A percentile compares a stretch with the other conserved stretches of the same genome.
These are phyloP conservation scores for Campaea margaritaria DNA, from an alignment of 2,888 invertebrate genomes.

Conservation along the genomic window DNA sequence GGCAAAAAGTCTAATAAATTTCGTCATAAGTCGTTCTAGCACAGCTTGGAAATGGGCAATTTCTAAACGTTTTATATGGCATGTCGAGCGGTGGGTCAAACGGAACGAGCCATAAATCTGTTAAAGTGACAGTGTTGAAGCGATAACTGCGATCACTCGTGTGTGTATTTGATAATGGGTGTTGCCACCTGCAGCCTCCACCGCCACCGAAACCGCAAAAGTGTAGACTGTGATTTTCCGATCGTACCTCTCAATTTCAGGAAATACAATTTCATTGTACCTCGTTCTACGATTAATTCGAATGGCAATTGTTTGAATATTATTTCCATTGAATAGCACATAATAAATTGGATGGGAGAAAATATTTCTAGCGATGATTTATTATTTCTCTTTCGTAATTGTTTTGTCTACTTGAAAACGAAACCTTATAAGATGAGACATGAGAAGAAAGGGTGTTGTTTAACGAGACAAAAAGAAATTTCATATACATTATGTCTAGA, in stretches of 20 bases:
- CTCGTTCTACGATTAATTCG: slow-evolving; percentile 1
- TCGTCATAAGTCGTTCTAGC: slow-evolving; percentile 50
- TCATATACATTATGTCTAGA: too few relatives aligned
- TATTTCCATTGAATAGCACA: slow-evolving; percentile 20
- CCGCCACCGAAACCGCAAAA: slow-evolving; percentile 42
- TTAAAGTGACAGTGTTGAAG: slow-evolving; percentile 63
- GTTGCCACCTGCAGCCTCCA: slow-evolving; percentile 57
- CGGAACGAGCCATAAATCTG: slow-evolving; percentile 67
- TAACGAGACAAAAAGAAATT: too few relatives aligned
- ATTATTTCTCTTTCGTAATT: background rate
- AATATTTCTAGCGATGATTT: background rate
- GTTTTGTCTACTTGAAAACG: slow-evolving; percentile 4
- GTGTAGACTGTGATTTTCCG: slow-evolving; percentile 28
- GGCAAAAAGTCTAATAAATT: slow-evolving; percentile 50
- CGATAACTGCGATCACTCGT: slow-evolving; percentile 69
- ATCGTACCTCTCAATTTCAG: slow-evolving; percentile 5
- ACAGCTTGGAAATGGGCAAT: slow-evolving; percentile 53
- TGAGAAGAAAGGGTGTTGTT: background rate
- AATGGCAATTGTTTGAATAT: slow-evolving; percentile 13
- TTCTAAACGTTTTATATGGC: slow-evolving; percentile 58
- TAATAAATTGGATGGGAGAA: slow-evolving; percentile 12
- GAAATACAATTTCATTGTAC: slow-evolving; percentile 15
- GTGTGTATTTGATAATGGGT: slow-evolving; percentile 70
- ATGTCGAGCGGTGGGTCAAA: slow-evolving; percentile 57
- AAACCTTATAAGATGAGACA: background rate